These are phyloP conservation scores for Pollachius pollachius DNA, from an alignment of 2,113 vertebrate genomes.

Conservation along the genomic window DNA sequence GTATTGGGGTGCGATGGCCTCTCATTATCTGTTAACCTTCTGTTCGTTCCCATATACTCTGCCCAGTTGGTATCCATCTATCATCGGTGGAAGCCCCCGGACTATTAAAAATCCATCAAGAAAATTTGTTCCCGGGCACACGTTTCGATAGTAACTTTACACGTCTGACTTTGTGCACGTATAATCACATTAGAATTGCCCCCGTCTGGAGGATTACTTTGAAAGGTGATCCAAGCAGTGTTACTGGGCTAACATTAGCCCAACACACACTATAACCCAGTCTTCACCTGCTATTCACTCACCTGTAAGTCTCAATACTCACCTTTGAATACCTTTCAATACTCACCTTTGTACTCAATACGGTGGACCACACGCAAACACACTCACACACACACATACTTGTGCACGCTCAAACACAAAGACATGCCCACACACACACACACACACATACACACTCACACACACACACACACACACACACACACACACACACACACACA, in stretches of 20 bases:
- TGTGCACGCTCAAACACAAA: slow-evolving; percentile 3
- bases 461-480: slow-evolving; percentile 2
- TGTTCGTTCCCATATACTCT: too few species aligned
- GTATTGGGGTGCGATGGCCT: too few species aligned
- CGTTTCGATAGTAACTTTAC: slow-evolving; percentile 57
- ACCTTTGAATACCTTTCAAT: too few species aligned
- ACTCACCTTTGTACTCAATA: slow-evolving; percentile 5
- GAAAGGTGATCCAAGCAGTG: slow-evolving; percentile 55
- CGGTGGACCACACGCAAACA: slow-evolving; percentile 11
- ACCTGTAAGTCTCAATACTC: slow-evolving; percentile 29
- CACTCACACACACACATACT: neutral
- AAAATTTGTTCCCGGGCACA: slow-evolving; percentile 55
- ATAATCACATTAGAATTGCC: slow-evolving; percentile 57
- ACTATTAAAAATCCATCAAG: slow-evolving; percentile 65
- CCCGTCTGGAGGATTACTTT: slow-evolving; percentile 45
- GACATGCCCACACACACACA: neutral
- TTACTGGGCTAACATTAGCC: slow-evolving; percentile 55
- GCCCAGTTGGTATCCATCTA: slow-evolving; percentile 39
- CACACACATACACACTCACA: slow-evolving; percentile 4
- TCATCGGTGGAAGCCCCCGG: slow-evolving; percentile 49
- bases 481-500: neutral
- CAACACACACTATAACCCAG: slow-evolving; percentile 43
- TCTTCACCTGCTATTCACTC: slow-evolving; percentile 54
- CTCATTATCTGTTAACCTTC: too few species aligned
- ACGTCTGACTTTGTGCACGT: slow-evolving; percentile 52